These are phyloP conservation scores for Styela clava DNA, from an alignment of 23 tunicate species.

Conservation along the genomic window DNA sequence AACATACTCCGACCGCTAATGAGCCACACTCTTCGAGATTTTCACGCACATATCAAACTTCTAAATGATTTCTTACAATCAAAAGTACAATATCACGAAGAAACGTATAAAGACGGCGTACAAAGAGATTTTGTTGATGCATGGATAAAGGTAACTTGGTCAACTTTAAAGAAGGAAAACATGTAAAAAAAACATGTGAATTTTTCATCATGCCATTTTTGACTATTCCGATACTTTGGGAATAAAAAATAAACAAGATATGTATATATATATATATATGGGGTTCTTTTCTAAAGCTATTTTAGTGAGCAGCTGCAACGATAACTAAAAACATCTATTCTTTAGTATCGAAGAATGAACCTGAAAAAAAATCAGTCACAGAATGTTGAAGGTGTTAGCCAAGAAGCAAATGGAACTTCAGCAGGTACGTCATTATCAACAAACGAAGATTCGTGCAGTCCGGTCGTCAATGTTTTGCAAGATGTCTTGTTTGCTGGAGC, in stretches of 20 bases:
- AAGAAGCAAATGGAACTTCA: background rate
- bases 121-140: conserved; percentile 73
- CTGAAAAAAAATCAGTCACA: background rate
- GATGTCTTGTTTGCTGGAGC: conserved; percentile 89
- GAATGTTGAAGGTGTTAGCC: background rate
- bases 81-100: conserved; percentile 48
- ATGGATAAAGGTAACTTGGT: conserved; percentile 59
- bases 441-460: conserved; percentile 25
- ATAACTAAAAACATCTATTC: too few species aligned
- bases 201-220: too few species aligned
- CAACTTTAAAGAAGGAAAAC: too few species aligned
- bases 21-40: conserved; percentile 45
- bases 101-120: conserved; percentile 32
- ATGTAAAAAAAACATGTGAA: background rate
- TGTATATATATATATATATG: too few species aligned
- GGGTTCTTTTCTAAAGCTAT: too few species aligned
- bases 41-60: conserved; percentile 48
- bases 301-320: too few species aligned
- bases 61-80: conserved; percentile 39
- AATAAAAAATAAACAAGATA: too few species aligned
- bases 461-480: conserved; percentile 72
- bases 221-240: too few species aligned
- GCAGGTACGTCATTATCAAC: too few species aligned
- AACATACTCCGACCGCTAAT: conserved; percentile 45
- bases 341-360: background rate